Evolutionary conservation across 2,113 vertebrate species (phyloP).

Genomic region (Catharus bicknelli): DNA sequence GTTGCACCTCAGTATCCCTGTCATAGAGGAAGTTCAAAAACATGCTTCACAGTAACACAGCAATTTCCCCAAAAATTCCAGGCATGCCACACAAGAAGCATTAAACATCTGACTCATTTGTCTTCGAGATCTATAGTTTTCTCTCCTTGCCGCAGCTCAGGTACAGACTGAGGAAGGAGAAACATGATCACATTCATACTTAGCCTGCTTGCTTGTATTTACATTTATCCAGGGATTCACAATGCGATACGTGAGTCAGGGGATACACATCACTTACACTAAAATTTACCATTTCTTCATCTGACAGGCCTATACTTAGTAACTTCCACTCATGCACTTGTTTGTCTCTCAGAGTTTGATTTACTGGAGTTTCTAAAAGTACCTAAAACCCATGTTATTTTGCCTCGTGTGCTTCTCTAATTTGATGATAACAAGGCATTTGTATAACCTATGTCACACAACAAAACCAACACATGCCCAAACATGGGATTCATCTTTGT

Average conservation of each 20-base stretch:
- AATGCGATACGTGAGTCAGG: too few species aligned
- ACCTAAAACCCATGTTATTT: not conserved
- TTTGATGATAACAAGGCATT: not conserved
- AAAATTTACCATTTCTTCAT: not conserved
- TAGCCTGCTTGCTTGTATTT: not conserved
- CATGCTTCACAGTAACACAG: rapidly evolving
- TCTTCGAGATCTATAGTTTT: rapidly evolving
- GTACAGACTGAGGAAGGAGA: not conserved
- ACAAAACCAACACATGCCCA: not conserved
- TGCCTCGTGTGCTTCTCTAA: not conserved
- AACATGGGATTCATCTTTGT: not conserved
- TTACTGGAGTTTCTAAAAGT: not conserved
- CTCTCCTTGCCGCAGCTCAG: not conserved
- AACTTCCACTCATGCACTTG: not conserved
- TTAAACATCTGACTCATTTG: not conserved
- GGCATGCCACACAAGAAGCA: rapidly evolving
- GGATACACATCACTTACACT: not conserved
- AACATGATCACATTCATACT: rapidly evolving
- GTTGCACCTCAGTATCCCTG: rapidly evolving
- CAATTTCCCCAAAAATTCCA: not conserved
- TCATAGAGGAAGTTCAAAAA: not conserved
- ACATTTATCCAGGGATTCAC: not conserved
- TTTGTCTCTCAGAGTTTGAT: not conserved
- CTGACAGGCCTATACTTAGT: rapidly evolving
- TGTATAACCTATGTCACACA: not conserved